Conservation (phyloP, 2,888 invertebrate species). For the Euproctis similis region DNA sequence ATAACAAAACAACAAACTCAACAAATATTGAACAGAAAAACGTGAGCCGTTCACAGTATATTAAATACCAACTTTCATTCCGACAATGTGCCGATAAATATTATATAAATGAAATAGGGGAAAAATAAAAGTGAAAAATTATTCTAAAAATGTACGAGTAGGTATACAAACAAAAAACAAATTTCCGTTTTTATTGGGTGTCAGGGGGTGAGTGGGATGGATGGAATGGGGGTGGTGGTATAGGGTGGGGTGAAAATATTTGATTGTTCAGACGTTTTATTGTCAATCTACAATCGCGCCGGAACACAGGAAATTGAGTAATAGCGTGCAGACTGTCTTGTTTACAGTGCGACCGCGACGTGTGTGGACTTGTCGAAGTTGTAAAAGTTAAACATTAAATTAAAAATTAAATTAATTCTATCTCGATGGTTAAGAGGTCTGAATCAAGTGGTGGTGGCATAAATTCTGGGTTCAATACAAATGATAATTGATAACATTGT, state of each 20-base stretch:
- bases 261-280: conserved; percentile 51
- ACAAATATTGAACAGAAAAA: conserved; percentile 3
- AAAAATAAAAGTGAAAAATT: too few relatives aligned
- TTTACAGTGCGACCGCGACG: conserved; percentile 19
- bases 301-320: conserved; percentile 59
- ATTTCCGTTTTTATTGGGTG: conserved; percentile 25
- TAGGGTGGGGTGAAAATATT: conserved; percentile 35
- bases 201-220: conserved; percentile 5
- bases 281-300: conserved; percentile 41
- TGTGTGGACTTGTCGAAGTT: too few relatives aligned
- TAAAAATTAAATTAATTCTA: too few relatives aligned
- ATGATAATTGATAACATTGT: too few relatives aligned
- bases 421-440: too few relatives aligned
- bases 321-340: conserved; percentile 37
- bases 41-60: conserved; percentile 1
- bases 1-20: conserved; percentile 1
- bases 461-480: too few relatives aligned
- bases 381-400: background rate
- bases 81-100: conserved; percentile 2
- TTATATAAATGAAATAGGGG: conserved; percentile 5
- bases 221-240: too few relatives aligned
- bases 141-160: conserved; percentile 14
- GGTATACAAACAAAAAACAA: conserved; percentile 19
- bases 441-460: too few relatives aligned
- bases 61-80: conserved; percentile 4